phyloP scores from a whole-genome alignment of 2,888 invertebrate genomes.

The Lithosia quadra region DNA sequence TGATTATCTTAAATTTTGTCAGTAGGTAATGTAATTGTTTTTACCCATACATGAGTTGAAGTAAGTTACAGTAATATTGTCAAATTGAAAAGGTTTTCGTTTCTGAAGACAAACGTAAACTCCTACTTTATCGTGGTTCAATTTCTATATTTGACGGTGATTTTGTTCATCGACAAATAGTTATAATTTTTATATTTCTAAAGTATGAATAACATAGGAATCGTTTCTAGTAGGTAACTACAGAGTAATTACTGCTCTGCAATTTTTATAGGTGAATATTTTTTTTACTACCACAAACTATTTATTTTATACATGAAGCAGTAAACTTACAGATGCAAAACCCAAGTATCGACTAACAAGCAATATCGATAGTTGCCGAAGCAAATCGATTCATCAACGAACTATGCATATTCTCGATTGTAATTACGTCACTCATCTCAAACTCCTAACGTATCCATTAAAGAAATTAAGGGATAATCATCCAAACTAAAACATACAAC shows the following conservation, averaged over 20 bases:
- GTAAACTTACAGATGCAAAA: too few species aligned
- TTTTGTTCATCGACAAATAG: too few species aligned
- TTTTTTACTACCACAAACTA: too few species aligned
- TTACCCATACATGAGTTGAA: background rate
- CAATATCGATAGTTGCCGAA: background rate
- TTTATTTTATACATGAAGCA: too few species aligned
- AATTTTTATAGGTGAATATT: too few species aligned
- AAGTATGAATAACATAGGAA: too few species aligned
- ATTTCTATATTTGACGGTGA: too few species aligned
- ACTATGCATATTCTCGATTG: background rate
- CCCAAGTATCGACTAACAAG: too few species aligned
- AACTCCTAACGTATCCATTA: background rate
- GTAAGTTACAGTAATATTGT: background rate
- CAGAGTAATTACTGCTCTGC: background rate
- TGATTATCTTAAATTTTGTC: background rate
- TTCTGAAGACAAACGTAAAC: too few species aligned
- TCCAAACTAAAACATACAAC: constrained; percentile 22
- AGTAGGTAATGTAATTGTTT: too few species aligned
- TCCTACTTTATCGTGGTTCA: too few species aligned
- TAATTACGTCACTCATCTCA: background rate
- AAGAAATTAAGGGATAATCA: constrained; percentile 11
- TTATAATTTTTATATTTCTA: too few species aligned
- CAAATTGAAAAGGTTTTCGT: background rate
- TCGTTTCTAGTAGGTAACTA: background rate
- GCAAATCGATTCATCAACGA: background rate